Percentiles rank a stretch among this genome's conserved stretches.
These are phyloP conservation scores for Holothuria glaberrima DNA, from an alignment of 35 echinoderm and acorn worm genomes.

Conservation along the genomic window DNA sequence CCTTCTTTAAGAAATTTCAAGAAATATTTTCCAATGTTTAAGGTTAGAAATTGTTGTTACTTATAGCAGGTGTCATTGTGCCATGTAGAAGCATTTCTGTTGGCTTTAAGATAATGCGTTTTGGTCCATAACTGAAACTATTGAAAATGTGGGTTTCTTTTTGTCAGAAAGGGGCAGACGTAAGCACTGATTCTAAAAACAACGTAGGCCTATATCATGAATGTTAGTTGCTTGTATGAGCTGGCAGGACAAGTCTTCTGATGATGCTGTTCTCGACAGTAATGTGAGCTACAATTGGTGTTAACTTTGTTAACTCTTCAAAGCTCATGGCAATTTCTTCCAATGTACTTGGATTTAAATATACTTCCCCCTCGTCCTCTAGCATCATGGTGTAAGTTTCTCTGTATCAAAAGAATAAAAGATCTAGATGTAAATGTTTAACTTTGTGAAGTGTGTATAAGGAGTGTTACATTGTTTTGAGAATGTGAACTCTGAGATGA, in stretches of 20 bases:
- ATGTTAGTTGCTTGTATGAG: background rate
- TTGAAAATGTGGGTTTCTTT: too few species aligned
- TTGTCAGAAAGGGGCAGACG: too few species aligned
- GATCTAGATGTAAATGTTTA: background rate
- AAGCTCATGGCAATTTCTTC: background rate
- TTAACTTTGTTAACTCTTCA: background rate
- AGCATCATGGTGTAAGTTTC: constrained; percentile 17
- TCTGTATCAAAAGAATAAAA: constrained; percentile 11
- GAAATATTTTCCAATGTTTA: too few species aligned
- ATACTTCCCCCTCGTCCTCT: background rate
- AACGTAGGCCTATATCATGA: too few species aligned
- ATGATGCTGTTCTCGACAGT: background rate
- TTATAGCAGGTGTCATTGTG: too few species aligned
- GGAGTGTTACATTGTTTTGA: background rate
- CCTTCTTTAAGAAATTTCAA: too few species aligned
- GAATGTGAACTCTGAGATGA: too few species aligned
- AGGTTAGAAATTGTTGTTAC: too few species aligned
- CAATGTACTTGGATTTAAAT: background rate
- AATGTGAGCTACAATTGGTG: background rate
- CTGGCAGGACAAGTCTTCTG: background rate
- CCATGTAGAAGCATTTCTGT: too few species aligned
- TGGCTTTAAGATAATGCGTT: too few species aligned
- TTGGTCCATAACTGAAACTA: too few species aligned
- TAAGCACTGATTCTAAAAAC: too few species aligned
- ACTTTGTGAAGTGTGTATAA: background rate